Percentiles rank a stretch among this genome's conserved stretches.
These are phyloP conservation scores for Silvanus unidentatus DNA, from an alignment of 2,888 invertebrate species.

Conservation along the genomic window DNA sequence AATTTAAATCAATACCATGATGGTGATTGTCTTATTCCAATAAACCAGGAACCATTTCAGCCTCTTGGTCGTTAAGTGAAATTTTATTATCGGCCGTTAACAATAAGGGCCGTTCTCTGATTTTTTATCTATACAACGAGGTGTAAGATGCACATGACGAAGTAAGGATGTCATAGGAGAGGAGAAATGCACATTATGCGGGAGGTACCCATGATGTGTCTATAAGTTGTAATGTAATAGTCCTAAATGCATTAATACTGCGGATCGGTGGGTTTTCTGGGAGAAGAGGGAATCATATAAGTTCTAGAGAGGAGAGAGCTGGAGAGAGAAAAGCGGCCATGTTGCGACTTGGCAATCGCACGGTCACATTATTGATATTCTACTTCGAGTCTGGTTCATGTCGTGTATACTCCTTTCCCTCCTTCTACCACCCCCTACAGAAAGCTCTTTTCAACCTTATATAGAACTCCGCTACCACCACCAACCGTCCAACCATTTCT, in stretches of 20 bases:
- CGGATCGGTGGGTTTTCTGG: slow-evolving; percentile 21
- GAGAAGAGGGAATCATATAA: slow-evolving; percentile 27
- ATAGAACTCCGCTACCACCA: slow-evolving; percentile 1
- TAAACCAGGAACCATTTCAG: too few relatives aligned
- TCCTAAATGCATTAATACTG: slow-evolving; percentile 26
- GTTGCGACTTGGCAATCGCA: slow-evolving; percentile 43
- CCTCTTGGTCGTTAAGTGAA: too few relatives aligned
- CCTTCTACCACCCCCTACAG: slow-evolving; percentile 10
- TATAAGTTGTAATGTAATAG: slow-evolving; percentile 23
- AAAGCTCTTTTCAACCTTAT: slow-evolving; percentile 3
- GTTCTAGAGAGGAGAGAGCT: slow-evolving; percentile 21
- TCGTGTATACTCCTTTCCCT: slow-evolving; percentile 33
- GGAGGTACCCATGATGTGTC: too few relatives aligned
- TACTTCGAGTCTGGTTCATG: slow-evolving; percentile 45
- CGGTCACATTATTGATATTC: slow-evolving; percentile 48
- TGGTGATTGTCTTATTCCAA: too few relatives aligned
- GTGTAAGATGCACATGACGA: too few relatives aligned
- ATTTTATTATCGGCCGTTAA: too few relatives aligned
- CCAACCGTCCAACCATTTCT: too few relatives aligned
- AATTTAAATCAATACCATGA: too few relatives aligned
- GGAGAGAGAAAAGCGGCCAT: slow-evolving; percentile 32
- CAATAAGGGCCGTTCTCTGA: too few relatives aligned
- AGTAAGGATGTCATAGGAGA: too few relatives aligned
- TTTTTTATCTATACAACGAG: too few relatives aligned
- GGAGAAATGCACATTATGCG: not conserved